A percentile compares a stretch with the other conserved stretches of the same genome.
Evolutionary conservation across 2,888 invertebrate genomes (phyloP).

Genomic region (Epinotia brunnichana): DNA sequence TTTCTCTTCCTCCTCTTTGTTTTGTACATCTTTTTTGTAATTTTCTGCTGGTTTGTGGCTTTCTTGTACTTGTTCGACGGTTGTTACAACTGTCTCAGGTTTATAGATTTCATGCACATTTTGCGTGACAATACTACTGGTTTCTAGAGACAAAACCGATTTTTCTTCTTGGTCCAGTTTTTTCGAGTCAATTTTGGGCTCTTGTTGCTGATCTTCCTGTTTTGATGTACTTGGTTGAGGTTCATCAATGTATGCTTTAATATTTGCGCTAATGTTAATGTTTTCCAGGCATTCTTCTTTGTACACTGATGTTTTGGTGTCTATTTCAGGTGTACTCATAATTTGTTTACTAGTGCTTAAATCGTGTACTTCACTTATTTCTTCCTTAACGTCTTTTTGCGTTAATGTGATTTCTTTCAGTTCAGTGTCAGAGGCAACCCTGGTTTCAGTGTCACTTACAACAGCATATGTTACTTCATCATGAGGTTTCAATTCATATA

Average conservation of each 20-base stretch:
- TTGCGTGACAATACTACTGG: neutral
- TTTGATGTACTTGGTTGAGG: conserved; percentile 34
- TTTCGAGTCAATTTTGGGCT: conserved; percentile 43
- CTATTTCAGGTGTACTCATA: neutral
- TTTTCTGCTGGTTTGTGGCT: neutral
- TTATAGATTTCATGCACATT: neutral
- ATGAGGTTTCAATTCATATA: neutral
- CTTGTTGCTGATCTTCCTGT: conserved; percentile 43
- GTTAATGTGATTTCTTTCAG: neutral
- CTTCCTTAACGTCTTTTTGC: neutral
- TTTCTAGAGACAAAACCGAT: neutral
- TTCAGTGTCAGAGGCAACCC: neutral
- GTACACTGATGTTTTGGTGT: neutral
- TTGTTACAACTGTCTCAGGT: neutral
- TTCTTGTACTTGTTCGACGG: neutral
- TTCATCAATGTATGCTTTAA: neutral
- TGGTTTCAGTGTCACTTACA: neutral
- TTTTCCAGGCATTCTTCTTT: neutral
- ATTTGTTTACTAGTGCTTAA: neutral
- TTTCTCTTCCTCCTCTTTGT: neutral
- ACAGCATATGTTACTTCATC: neutral
- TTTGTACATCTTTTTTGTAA: neutral
- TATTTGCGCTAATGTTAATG: neutral
- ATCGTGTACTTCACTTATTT: neutral
- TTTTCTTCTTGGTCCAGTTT: neutral